These are phyloP conservation scores for Nymphalis urticae DNA, from an alignment of 2,888 invertebrate genomes.

Conservation along the genomic window DNA sequence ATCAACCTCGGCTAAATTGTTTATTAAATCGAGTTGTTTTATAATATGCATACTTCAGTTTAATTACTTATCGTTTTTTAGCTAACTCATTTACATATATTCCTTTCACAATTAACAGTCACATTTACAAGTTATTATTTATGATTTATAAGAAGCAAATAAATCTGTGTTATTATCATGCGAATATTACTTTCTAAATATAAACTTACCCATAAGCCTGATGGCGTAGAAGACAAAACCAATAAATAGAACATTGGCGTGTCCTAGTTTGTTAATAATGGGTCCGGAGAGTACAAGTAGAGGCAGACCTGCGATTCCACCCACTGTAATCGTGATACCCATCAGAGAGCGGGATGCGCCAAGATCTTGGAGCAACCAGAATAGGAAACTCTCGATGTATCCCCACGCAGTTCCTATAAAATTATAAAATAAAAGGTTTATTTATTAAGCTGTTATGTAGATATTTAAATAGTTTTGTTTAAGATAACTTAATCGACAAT, in stretches of 20 bases:
- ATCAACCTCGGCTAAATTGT: no score
- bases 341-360: constrained; percentile 88
- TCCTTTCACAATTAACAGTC: no score
- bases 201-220: constrained; percentile 83
- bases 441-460: no score
- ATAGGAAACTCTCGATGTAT: constrained; percentile 90
- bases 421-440: constrained; percentile 30
- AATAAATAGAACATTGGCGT: constrained; percentile 88
- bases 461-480: no score
- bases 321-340: constrained; percentile 91
- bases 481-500: no score
- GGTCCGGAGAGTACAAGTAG: constrained; percentile 89
- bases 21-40: no score
- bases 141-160: no score
- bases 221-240: constrained; percentile 89
- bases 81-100: no score
- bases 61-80: no score
- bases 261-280: constrained; percentile 86
- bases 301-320: constrained; percentile 88
- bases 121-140: no score
- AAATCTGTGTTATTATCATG: no score
- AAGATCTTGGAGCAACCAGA: constrained; percentile 89
- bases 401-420: constrained; percentile 89
- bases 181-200: neutral
- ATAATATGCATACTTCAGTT: no score